Conservation (phyloP, 2,888 invertebrate species). For the Aricia artaxerxes region DNA sequence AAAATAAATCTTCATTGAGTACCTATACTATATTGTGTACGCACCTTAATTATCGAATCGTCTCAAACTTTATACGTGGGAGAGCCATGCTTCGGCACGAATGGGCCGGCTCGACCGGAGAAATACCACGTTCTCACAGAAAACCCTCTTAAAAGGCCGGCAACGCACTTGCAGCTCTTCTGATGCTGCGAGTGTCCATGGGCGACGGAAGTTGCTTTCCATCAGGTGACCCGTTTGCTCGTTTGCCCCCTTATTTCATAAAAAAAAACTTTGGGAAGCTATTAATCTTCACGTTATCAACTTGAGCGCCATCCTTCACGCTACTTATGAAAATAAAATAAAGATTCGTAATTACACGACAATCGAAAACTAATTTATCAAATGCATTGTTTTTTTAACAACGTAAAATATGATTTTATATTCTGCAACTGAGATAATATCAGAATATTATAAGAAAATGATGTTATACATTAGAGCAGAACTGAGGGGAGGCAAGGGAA, state of each 20-base stretch:
- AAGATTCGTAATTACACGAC: not conserved
- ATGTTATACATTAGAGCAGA: not conserved
- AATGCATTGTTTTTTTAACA: not conserved
- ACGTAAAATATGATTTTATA: not conserved
- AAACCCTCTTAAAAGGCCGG: too few species aligned
- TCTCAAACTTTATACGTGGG: too few species aligned
- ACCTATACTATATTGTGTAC: not conserved
- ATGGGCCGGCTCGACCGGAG: too few species aligned
- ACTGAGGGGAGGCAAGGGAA: too few species aligned
- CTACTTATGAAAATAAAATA: slow-evolving; percentile 1
- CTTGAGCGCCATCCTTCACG: not conserved
- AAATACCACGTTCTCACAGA: too few species aligned
- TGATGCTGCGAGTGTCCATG: too few species aligned
- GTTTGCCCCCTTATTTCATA: too few species aligned
- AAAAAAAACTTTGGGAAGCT: not conserved
- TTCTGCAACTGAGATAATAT: not conserved
- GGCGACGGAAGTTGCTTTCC: too few species aligned
- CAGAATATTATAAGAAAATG: not conserved
- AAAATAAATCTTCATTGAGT: too few species aligned
- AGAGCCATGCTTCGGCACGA: too few species aligned
- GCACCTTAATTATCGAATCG: not conserved
- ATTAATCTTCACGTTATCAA: not conserved
- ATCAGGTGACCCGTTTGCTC: too few species aligned
- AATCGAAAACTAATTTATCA: slow-evolving; percentile 5
- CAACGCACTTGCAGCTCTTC: too few species aligned